Evolutionary conservation across 2,888 invertebrate species (phyloP), one percentile per base, ranked within the genome.

Genomic region (Ephialtes manifestator): DNA sequence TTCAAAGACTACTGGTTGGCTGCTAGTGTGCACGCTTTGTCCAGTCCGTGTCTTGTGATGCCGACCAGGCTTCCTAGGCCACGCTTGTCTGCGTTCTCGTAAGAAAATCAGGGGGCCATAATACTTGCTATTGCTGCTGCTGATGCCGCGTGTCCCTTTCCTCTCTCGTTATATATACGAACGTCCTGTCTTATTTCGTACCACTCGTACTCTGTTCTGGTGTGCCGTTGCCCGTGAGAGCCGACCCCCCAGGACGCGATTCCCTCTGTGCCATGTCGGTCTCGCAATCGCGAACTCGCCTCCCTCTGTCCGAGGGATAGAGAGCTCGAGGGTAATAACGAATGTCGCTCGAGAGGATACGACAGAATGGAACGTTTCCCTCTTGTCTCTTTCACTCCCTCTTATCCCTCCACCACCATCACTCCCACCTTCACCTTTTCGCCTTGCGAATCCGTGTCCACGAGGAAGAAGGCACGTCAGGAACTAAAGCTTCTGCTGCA

Each of bases 1-100:
- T 88, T 88, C 88, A 86, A 87, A 88, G 88, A 86, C 87, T 87
- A 60, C 68, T 58, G 63, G 43, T 39, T 68, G 43, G 53, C 68
- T 63, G 51, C 24, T 15, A 70, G 74, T 67, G 78, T 67, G 71
- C 58, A 51, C 81, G 77, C 48, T 84, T 75, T 48, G 43, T 75
- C 82, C 82, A 65, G 53, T 71, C 70, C 39, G 65, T 31, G 53
- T 43, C 72, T 71, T 67, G 53, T 53, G 58, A 13, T 79, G 28
- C 28, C 58, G 18, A 39, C 18, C 72, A 48, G 18, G 68, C 31
- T 28, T 58, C 43, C 43, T 65, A 60, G 81, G 60, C 75, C 81
- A 46, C 78, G 78, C 55, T 68, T 79, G 75, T 75, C 51, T 84
- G 87, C 82, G 70, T 85, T 85, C 85, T 81, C 51, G 84, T 83